Evolutionary conservation across 2,797 vertebrate species (phyloP), one percentile per base, ranked within the genome.

Genomic region (Periparus ater): DNA sequence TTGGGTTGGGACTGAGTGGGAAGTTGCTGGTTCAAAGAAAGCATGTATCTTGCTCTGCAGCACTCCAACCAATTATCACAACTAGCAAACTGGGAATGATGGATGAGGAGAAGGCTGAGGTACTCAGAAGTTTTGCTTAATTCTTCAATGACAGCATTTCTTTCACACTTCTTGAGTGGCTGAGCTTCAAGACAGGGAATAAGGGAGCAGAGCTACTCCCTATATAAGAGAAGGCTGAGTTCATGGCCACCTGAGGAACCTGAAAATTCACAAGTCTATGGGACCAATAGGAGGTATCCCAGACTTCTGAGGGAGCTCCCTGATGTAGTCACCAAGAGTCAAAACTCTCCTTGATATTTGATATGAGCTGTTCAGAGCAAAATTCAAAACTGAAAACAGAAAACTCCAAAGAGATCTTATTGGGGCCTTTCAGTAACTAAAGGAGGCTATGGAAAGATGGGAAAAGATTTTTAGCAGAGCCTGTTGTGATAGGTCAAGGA

Each of bases 1-100:
- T 84, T 88, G 19, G 5, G 12, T 7, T 79, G 14, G 12, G 27
- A 72, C 7, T 54, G 51, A 9, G 6, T 42, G 26, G 4, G 22
- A 67, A 85, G 19, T 2, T 4, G 1, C 4, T 60, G 4, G 5
- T 23, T 74, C 34, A 91, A 77, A 68, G 17, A 21, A 79, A 75
- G 2, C 3, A 2, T 20, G 0, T 26, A 18, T 6, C 4, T 25
- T 15, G 6, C 4, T 10, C 8, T 0, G 0, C 12, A 40, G 19
- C 10, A 19, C 5, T 62, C 19, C 9, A 40, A 42, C 12, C 34
- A 14, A 7, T 15, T 16, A 26, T 12, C 17, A 42, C 0, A 1
- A 75, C 13, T 9, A 10, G 8, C 12, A 80, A 73, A 51, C 14
- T 36, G 32, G 5, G n/a, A 84, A 47, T 11, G 27, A 67, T 2